Conservation (phyloP, 2,113 vertebrate genomes). For the Tinamus guttatus region DNA sequence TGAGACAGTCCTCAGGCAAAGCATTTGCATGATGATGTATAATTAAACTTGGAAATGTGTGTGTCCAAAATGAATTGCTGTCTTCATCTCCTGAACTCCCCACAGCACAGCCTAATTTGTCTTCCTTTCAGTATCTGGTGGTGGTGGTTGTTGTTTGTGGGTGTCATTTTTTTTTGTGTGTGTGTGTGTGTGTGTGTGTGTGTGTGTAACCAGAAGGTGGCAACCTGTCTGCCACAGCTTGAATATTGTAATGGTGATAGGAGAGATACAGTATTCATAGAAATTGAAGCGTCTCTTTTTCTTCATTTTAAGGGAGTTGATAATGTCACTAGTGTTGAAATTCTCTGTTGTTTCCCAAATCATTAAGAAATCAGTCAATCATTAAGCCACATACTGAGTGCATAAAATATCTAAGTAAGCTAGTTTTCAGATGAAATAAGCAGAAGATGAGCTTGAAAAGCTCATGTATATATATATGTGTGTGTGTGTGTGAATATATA, state of each 20-base stretch:
- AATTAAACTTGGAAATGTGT: constrained; percentile 7
- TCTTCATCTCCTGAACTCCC: background rate
- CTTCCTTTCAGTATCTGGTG: background rate
- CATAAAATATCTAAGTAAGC: background rate
- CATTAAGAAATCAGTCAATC: no score
- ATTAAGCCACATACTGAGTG: background rate
- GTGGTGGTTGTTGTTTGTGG: background rate
- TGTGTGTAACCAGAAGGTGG: background rate
- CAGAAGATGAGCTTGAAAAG: background rate
- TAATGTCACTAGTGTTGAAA: background rate
- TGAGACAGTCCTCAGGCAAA: background rate
- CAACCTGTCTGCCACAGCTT: background rate
- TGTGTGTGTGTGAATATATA: no score
- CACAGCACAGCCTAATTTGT: background rate
- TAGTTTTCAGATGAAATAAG: background rate
- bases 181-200: no score
- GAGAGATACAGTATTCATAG: background rate
- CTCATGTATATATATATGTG: background rate
- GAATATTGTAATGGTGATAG: background rate
- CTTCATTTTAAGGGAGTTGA: background rate
- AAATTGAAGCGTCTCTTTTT: background rate
- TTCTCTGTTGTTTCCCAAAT: background rate
- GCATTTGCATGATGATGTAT: constrained; percentile 1
- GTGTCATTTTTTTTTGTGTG: background rate
- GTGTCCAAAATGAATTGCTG: background rate